Conservation (phyloP, 2,797 vertebrate species). For the Hoplostethus mediterraneus region DNA sequence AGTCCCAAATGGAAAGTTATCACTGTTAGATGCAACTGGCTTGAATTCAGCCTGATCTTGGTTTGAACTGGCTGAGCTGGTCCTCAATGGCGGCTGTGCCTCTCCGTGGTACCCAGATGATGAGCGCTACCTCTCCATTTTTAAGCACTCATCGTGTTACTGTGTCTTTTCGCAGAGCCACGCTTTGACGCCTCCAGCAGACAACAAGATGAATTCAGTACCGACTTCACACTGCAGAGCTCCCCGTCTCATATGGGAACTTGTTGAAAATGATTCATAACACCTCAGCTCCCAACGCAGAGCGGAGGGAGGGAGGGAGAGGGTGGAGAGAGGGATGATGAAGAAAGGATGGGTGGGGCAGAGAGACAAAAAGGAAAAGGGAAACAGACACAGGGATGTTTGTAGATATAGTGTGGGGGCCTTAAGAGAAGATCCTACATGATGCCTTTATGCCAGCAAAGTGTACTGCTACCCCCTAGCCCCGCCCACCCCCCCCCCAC, state of each 20-base stretch:
- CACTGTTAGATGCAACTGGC: background rate
- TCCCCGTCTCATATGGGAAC: conserved; percentile 29
- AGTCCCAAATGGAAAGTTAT: too few relatives aligned
- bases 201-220: conserved; percentile 40
- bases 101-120: conserved; percentile 11
- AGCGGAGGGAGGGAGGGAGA: background rate
- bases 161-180: background rate
- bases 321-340: background rate
- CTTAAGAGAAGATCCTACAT: background rate
- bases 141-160: background rate
- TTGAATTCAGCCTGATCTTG: too few relatives aligned
- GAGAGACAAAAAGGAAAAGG: background rate
- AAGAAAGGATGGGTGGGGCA: background rate
- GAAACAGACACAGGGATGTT: background rate
- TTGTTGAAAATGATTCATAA: conserved; percentile 45
- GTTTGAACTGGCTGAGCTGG: too few relatives aligned
- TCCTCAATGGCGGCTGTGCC: background rate
- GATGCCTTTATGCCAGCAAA: too few relatives aligned
- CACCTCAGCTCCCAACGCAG: background rate
- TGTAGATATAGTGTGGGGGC: too few relatives aligned
- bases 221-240: conserved; percentile 1
- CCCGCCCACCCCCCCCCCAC: too few relatives aligned
- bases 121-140: conserved; percentile 1
- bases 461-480: too few relatives aligned
- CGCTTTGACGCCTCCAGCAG: conserved; percentile 23